Evolutionary conservation across 2,888 invertebrate genomes (phyloP), one percentile per base, ranked within the genome.

Genomic region (Eledona agricola): DNA sequence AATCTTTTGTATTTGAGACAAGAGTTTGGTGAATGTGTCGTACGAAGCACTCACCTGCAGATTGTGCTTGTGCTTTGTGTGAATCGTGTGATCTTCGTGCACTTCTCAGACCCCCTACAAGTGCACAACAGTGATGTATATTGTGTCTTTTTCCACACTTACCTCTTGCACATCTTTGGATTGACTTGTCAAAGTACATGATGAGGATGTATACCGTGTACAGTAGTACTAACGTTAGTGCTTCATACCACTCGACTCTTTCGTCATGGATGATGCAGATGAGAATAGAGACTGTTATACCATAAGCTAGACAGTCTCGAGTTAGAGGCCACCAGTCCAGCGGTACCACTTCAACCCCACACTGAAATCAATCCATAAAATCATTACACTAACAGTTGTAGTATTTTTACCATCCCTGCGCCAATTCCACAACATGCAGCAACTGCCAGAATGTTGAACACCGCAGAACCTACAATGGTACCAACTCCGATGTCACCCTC

Each of bases 251-350:
- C 74, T 87, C 85, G 58, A 93, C 82, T 65, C 80, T 78, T 71
- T 87, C 87, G 66, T 91, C 91, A 40, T 86, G 81, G 34, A 93
- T 80, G 19, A 87, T 85, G 57, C 85, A 76, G 62, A 90, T 87
- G 11, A 92, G 81, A 0, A 87, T 81, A 10, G 88, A 78, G 16
- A 92, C 89, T 1, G 90, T 85, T 20, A 89, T 77, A 1, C 85
- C 85, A 68, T 91, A 91, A 70, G 88, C 87, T 52, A 87, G 68
- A 66, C 88, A 86, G 73, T 91, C 90, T 56, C 91, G 80, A 1
- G 87, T 86, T 47, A 91, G 80, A 1, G 90, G 87, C 88, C 88
- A 90, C 88, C 88, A 88, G 74, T 89, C 87, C 64, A 89, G 73
- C 10, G 85, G 81, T 51, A 89, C 80, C 16, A 82, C 81, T 85